Base-by-base conservation (phyloP, 2,113 vertebrate species). In the Thryonomys swinderianus region DNA sequence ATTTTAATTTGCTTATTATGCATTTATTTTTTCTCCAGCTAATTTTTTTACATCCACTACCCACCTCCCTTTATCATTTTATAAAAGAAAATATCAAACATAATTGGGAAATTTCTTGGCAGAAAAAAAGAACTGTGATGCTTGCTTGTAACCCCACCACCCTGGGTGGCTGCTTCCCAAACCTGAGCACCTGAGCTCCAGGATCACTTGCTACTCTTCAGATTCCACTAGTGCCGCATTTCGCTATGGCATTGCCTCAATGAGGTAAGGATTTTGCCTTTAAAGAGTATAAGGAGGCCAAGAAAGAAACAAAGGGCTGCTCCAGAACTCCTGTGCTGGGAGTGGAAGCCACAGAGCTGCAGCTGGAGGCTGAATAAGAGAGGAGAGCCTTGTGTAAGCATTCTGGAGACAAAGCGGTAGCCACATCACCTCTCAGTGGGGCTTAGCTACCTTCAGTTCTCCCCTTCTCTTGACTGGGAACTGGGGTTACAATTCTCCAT, bases 71-170 rank as follows among this genome's bases (percentile, higher is more conserved):
- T 71, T 66, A 73, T 51, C 80, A 20, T 74, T 92, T 84, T 81
- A 8, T 69, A 92, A 90, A 95, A 79, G 34, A 40, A 92, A 93
- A 90, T 20, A 91, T 32, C 10, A 74, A 82, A 90, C 78, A 86
- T 30, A 92, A 57, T 45, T 83, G 64, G 45, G 14, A 93, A 80
- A 37, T 48, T 93, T 82, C 87, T 81, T 61, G 13, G 21, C 40
- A 23, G 30, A 4, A 6, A 9, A 57, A 51, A 78, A 83, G 23
- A 66, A 34, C 12, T 34, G 32, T 34, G 32, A 30, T 34, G 32
- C 32, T 7, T 66, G 32, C 32, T 4, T 66, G 64, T 66, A 34
- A 66, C 32, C 30, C 30, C 14, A 34, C 32, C 3, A 66, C 32
- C 14, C 14, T 66, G 32, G 64, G 64, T 34, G 64, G 14, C 32